Base-by-base conservation (phyloP, 1,140 invertebrate genomes). In the Scylla paramamosain region DNA sequence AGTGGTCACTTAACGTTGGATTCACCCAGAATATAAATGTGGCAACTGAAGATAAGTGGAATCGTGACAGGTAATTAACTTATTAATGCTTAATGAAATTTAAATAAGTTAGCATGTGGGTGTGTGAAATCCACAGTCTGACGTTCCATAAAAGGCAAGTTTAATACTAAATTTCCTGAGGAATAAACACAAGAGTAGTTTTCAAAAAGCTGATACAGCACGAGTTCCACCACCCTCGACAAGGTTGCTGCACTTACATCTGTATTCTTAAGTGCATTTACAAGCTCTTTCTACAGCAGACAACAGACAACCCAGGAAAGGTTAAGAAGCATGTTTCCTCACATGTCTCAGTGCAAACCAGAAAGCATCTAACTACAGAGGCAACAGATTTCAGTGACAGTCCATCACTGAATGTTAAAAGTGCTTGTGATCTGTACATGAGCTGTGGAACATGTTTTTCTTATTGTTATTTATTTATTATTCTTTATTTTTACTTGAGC, bases 401-500 rank as follows among this genome's bases (percentile, higher is more conserved):
- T 8, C 67, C 2, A 0, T 77, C 67, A 77, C 52, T 20, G 39
- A 39, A 39, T 39, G 39, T 39, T 39, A 39, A 39, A 39, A 39
- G 39, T 39, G 39, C 39, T 39, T 59, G 12, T 59, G 52, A 77
- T 77, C 67, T 77, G 67, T 77, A n/a, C 4, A 1, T 52, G 31
- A 46, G 28, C 0, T 7, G 88, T 90, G 48, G 88, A 31, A 90
- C 88, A 48, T 32, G 12, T 90, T 90, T n/a, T 52, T 59, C 10
- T 59, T 20, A 59, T 59, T 59, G 16, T 59, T 20, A 59, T 59
- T 59, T 20, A 59, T 59, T 59, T 59, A 59, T 59, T 59, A 59
- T 59, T 39, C 52, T 77, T 77, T 77, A n/a, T n/a, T n/a, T 77
- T 77, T n/a, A 90, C 88, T 94, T 94, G 90, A 94, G 67, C 39